phyloP scores from a whole-genome alignment of 2,113 vertebrate genomes.

The Phylloscopus whistleri region DNA sequence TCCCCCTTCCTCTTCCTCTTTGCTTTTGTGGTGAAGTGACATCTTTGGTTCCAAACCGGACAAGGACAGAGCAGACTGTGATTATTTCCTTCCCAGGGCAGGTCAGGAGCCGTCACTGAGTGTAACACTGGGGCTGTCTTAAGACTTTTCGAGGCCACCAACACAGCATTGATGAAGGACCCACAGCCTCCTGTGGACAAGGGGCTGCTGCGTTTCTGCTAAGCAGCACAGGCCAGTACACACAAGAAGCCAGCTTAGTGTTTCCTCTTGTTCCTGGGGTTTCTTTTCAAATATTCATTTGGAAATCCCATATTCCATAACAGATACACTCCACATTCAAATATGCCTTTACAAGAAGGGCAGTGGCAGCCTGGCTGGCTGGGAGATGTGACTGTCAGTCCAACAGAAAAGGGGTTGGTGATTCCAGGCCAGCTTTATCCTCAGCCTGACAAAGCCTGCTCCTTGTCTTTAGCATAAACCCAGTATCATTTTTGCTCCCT shows the following conservation, averaged over 20 bases:
- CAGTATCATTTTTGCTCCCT: background rate
- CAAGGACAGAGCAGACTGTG: background rate
- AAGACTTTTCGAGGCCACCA: background rate
- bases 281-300: background rate
- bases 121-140: background rate
- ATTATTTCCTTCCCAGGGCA: slow-evolving; percentile 31
- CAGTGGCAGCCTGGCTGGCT: background rate
- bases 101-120: fast-evolving
- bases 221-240: background rate
- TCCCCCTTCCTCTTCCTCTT: slow-evolving; percentile 36
- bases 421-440: background rate
- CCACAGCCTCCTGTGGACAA: fast-evolving
- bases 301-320: background rate
- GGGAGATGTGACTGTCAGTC: background rate
- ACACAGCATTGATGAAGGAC: background rate
- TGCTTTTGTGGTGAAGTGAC: background rate
- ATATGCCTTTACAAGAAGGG: background rate
- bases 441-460: background rate
- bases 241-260: background rate
- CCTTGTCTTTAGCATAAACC: background rate
- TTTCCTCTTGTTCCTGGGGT: background rate
- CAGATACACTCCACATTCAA: background rate
- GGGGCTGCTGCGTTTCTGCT: background rate
- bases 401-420: background rate
- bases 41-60: background rate